Conservation (phyloP, 2,113 vertebrate species). For the Spizaetus ornatus region DNA sequence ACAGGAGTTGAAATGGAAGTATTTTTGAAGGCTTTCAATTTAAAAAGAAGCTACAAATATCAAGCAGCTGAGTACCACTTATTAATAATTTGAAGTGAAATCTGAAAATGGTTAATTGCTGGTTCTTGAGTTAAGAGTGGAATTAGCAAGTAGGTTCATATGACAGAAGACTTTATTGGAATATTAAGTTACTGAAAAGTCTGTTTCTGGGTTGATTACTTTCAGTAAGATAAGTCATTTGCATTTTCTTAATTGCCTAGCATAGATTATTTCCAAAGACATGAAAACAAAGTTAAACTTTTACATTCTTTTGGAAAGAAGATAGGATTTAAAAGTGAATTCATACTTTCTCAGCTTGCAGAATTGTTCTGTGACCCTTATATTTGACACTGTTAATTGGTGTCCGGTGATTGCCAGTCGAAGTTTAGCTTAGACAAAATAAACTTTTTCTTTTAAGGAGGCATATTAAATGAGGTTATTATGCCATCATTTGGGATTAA, state of each 20-base stretch:
- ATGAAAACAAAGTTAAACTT: constrained; percentile 21
- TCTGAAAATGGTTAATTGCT: constrained; percentile 61
- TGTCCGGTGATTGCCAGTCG: constrained; percentile 41
- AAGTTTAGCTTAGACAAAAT: constrained; percentile 54
- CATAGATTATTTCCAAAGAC: constrained; percentile 23
- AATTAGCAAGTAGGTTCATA: constrained; percentile 39
- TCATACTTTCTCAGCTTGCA: neutral
- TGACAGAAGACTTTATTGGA: constrained; percentile 35
- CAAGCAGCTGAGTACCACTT: constrained; percentile 44
- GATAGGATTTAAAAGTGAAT: neutral
- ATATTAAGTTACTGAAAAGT: constrained; percentile 54
- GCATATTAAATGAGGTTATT: constrained; percentile 48
- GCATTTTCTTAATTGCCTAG: constrained; percentile 50
- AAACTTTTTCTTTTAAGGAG: constrained; percentile 45
- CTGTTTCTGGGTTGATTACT: constrained; percentile 38
- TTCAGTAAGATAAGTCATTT: constrained; percentile 31
- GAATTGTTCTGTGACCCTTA: constrained; percentile 39
- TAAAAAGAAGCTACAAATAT: neutral
- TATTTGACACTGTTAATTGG: constrained; percentile 40
- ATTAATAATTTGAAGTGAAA: constrained; percentile 54
- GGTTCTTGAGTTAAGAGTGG: constrained; percentile 18
- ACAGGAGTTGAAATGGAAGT: neutral
- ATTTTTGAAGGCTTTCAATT: neutral
- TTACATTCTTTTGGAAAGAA: neutral
- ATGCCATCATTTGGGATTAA: constrained; percentile 63